Percentiles rank a stretch among this genome's conserved stretches.
Conservation (phyloP, 2,797 vertebrate species). For the Thamnophis elegans region DNA sequence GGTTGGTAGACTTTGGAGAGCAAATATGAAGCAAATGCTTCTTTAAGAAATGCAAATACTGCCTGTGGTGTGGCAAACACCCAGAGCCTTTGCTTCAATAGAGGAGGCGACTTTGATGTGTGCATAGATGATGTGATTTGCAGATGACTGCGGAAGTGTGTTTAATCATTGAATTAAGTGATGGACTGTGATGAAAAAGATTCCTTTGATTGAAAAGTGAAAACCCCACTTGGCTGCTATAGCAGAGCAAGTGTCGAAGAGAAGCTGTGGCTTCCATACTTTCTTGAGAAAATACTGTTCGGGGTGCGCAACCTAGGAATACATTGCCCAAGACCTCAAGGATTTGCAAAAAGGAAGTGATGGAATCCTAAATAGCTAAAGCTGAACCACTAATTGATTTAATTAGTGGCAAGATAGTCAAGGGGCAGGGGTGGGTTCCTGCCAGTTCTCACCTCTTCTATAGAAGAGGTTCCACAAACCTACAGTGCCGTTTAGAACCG, state of each 20-base stretch:
- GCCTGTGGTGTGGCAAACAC: conserved; percentile 18
- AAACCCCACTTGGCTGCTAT: background rate
- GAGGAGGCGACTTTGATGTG: rapidly evolving
- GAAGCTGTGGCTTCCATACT: background rate
- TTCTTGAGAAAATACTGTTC: background rate
- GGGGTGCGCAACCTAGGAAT: background rate
- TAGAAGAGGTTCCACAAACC: too few species aligned
- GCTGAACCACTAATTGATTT: background rate
- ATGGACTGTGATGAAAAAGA: background rate
- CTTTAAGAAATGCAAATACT: conserved; percentile 3
- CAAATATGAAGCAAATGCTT: conserved; percentile 32
- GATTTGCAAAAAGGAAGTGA: background rate
- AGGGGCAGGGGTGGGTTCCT: too few species aligned
- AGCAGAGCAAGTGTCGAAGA: background rate
- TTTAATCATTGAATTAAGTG: conserved; percentile 25
- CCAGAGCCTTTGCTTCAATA: background rate
- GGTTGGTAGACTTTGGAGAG: conserved; percentile 23
- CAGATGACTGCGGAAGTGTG: background rate
- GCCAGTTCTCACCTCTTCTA: too few species aligned
- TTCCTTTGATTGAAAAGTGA: background rate
- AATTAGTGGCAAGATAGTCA: background rate
- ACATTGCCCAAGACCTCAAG: background rate
- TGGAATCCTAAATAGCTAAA: background rate
- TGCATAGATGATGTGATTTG: background rate
- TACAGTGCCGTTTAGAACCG: too few species aligned